Percentiles rank a stretch among this genome's conserved stretches.
These are phyloP conservation scores for Atrichornis clamosus DNA, from an alignment of 2,113 vertebrate genomes.

Conservation along the genomic window DNA sequence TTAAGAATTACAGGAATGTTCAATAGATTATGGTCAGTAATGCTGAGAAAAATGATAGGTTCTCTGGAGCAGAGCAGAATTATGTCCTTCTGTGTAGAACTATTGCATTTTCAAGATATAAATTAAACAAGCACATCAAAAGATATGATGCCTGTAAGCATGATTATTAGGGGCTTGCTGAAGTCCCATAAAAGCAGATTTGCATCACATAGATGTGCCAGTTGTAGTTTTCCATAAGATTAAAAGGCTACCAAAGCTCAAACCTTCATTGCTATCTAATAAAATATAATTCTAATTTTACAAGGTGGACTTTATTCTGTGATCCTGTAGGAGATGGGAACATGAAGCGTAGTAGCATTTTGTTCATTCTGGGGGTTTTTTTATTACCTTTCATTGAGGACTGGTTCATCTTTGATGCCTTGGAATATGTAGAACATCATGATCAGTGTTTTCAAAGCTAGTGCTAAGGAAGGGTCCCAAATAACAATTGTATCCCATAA, in stretches of 20 bases:
- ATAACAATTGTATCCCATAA: background rate
- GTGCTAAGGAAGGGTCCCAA: background rate
- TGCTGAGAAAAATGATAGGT: background rate
- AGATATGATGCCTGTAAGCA: background rate
- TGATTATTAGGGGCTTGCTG: background rate
- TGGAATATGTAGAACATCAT: background rate
- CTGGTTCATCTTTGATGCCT: background rate
- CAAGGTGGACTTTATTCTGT: background rate
- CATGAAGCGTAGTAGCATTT: background rate
- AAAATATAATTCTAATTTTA: background rate
- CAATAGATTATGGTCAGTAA: conserved; percentile 8
- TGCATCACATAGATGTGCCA: background rate
- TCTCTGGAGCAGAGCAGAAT: background rate
- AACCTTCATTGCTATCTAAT: background rate
- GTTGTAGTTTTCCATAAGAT: background rate
- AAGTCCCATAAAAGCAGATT: background rate
- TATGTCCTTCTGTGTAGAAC: background rate
- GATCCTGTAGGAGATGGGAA: background rate
- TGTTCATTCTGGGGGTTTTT: background rate
- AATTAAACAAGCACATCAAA: background rate
- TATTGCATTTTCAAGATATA: background rate
- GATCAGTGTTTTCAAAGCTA: background rate
- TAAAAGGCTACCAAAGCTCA: background rate
- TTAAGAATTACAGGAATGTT: conserved; percentile 23
- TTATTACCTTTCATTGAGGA: background rate